Conservation (phyloP, 2,888 invertebrate genomes). For the Lycia hirtaria region DNA sequence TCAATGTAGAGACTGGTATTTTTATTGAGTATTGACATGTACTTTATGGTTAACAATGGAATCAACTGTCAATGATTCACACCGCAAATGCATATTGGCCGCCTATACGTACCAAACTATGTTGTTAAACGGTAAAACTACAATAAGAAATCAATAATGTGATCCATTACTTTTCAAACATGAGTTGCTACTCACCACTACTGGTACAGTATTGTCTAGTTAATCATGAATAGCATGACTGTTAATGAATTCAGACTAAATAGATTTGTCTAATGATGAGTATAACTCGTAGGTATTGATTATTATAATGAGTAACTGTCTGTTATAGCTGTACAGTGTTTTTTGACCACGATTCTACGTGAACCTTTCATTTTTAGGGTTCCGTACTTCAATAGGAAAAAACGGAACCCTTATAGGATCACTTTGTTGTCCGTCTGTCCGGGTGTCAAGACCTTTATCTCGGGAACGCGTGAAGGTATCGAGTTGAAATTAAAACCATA, state of each 20-base stretch:
- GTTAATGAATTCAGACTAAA: neutral
- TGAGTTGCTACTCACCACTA: conserved; percentile 51
- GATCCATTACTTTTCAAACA: conserved; percentile 41
- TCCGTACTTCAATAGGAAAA: too few species aligned
- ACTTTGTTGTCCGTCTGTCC: too few species aligned
- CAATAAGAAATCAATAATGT: conserved; percentile 59
- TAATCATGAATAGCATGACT: conserved; percentile 18
- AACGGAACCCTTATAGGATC: too few species aligned
- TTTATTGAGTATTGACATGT: conserved; percentile 27
- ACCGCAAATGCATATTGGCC: conserved; percentile 38
- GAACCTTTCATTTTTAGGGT: too few species aligned
- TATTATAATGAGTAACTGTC: conserved; percentile 1
- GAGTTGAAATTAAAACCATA: too few species aligned
- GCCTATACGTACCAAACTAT: conserved; percentile 62
- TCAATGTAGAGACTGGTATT: conserved; percentile 13
- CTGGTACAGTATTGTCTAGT: conserved; percentile 33
- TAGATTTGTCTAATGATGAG: conserved; percentile 9
- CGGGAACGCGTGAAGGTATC: too few species aligned
- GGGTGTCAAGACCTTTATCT: too few species aligned
- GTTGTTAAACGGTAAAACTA: conserved; percentile 69
- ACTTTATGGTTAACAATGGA: conserved; percentile 31
- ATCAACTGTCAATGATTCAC: conserved; percentile 40
- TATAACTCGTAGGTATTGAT: conserved; percentile 15
- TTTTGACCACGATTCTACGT: too few species aligned
- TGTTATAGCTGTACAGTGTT: neutral